Evolutionary conservation across 1,140 invertebrate genomes (phyloP).

Genomic region (Pantala flavescens): DNA sequence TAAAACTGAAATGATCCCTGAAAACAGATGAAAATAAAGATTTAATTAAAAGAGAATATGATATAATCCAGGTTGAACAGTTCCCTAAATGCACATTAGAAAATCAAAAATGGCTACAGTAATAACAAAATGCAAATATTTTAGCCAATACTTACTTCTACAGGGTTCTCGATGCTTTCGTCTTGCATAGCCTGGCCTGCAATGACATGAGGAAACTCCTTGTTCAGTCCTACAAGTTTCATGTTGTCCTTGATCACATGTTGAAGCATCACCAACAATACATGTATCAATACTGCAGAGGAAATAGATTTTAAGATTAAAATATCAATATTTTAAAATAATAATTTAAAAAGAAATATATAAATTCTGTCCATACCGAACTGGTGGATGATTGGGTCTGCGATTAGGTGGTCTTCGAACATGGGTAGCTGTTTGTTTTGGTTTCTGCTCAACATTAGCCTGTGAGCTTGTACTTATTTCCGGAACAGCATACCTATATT

Average conservation of each 20-base stretch:
- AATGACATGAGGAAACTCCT: slow-evolving; percentile 85
- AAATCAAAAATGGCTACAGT: no score
- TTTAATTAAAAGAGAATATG: not conserved
- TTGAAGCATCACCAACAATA: slow-evolving; percentile 86
- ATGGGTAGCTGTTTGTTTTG: not conserved
- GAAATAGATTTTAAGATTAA: not conserved
- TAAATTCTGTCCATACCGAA: slow-evolving; percentile 27
- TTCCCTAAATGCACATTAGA: no score
- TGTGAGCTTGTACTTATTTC: not conserved
- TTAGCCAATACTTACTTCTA: slow-evolving; percentile 51
- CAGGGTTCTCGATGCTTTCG: slow-evolving; percentile 67
- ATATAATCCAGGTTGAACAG: not conserved
- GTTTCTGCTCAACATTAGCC: not conserved
- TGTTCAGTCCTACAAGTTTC: slow-evolving; percentile 78
- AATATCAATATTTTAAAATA: not conserved
- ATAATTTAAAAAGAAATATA: not conserved
- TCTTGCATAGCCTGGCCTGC: slow-evolving; percentile 72
- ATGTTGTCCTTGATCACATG: slow-evolving; percentile 75
- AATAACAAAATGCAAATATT: no score
- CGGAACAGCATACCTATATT: slow-evolving; percentile 13
- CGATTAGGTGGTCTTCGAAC: slow-evolving; percentile 20
- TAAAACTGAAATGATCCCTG: slow-evolving; percentile 60
- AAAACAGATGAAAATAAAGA: slow-evolving; percentile 19
- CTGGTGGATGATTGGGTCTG: slow-evolving; percentile 50
- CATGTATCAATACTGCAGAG: slow-evolving; percentile 75